phyloP scores from a whole-genome alignment of 2,113 vertebrate species.

The Actenoides lindsayi region DNA sequence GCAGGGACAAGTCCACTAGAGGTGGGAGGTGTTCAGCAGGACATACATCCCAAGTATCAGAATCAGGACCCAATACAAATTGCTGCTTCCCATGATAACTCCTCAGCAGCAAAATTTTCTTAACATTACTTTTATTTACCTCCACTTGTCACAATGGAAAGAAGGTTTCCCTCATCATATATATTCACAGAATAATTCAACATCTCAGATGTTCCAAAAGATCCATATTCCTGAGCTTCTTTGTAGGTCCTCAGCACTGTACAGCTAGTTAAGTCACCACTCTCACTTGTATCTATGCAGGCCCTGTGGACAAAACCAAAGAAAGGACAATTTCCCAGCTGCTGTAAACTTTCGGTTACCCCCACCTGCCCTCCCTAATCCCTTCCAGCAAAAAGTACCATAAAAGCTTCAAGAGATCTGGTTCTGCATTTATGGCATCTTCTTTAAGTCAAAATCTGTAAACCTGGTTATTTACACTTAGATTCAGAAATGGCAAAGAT shows the following conservation, averaged over 20 bases:
- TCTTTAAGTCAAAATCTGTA: background rate
- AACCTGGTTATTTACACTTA: background rate
- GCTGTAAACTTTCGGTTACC: rapidly evolving
- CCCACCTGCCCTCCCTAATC: background rate
- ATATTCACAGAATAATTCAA: conserved; percentile 96
- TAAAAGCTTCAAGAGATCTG: background rate
- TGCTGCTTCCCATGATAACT: background rate
- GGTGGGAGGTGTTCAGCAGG: too few species aligned
- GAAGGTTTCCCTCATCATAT: conserved; percentile 95
- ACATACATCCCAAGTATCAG: background rate
- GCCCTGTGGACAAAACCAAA: conserved; percentile 78
- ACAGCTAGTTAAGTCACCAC: conserved; percentile 85
- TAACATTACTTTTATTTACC: conserved; percentile 73
- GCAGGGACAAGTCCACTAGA: too few species aligned
- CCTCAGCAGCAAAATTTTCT: background rate
- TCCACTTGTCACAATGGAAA: conserved; percentile 97
- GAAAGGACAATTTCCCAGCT: background rate
- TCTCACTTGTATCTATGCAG: conserved; percentile 92
- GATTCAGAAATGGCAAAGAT: background rate
- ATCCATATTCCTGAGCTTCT: conserved; percentile 91
- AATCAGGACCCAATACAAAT: background rate
- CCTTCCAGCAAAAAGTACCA: background rate
- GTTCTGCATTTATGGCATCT: background rate
- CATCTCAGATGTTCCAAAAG: conserved; percentile 95
- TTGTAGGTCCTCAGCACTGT: conserved; percentile 88